phyloP scores from a whole-genome alignment of 2,113 vertebrate genomes.

The Phocoena phocoena region DNA sequence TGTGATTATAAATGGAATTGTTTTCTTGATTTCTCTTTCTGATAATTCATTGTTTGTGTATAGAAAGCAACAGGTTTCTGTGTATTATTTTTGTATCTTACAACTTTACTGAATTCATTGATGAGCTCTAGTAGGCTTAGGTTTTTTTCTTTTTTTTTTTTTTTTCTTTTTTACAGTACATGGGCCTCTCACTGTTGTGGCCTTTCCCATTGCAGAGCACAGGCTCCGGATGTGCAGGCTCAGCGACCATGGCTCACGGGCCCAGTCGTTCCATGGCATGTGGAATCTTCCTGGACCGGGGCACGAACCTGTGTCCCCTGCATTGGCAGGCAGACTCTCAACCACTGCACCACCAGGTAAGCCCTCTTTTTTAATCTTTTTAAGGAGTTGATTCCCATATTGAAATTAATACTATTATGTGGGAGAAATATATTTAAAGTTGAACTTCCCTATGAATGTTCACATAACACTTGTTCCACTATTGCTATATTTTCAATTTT shows the following conservation, averaged over 20 bases:
- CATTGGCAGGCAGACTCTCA: no score
- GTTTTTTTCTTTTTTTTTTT: neutral
- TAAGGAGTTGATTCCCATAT: neutral
- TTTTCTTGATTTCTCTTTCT: neutral
- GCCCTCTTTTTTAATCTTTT: neutral
- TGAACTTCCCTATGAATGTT: neutral
- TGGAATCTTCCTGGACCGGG: no score
- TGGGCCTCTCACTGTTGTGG: no score
- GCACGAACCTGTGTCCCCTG: no score
- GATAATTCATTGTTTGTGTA: neutral
- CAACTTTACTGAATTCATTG: neutral
- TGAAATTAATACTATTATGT: neutral
- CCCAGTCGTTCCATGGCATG: fast-evolving
- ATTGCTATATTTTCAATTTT: neutral
- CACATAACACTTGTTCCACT: neutral
- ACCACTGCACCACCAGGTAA: no score
- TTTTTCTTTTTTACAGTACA: no score
- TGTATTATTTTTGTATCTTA: neutral
- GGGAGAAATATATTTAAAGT: neutral
- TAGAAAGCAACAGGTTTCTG: neutral
- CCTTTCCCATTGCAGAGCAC: no score
- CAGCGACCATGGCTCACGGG: no score
- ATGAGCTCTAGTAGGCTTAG: neutral
- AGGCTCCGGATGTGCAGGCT: no score
- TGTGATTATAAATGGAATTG: neutral